Evolutionary conservation across 2,888 invertebrate species (phyloP).

Genomic region (Oasisia sp.): DNA sequence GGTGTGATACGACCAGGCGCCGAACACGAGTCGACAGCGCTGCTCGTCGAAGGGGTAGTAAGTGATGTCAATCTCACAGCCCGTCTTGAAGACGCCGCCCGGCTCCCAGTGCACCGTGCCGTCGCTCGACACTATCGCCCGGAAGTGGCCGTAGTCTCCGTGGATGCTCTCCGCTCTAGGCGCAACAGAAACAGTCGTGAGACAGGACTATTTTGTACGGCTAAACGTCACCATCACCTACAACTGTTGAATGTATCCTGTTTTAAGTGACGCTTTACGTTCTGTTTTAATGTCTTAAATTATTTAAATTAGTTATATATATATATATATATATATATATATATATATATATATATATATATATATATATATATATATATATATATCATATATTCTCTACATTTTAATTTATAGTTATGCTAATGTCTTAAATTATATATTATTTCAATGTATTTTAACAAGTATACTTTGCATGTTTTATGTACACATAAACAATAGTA

Average conservation of each 20-base stretch:
- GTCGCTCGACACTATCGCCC: conserved; percentile 40
- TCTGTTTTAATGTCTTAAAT: no score
- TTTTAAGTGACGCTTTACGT: no score
- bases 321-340: conserved; percentile 29
- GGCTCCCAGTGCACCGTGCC: conserved; percentile 47
- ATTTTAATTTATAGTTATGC: no score
- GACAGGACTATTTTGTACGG: background rate
- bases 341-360: conserved; percentile 21
- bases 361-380: conserved; percentile 19
- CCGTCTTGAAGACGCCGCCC: conserved; percentile 44
- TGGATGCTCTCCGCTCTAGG: conserved; percentile 46
- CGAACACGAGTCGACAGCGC: conserved; percentile 42
- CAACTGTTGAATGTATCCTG: no score
- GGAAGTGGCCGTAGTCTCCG: conserved; percentile 45
- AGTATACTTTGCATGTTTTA: no score
- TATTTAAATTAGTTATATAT: no score
- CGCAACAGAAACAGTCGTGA: background rate
- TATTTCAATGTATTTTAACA: no score
- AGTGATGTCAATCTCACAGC: conserved; percentile 48
- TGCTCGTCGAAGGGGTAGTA: conserved; percentile 47
- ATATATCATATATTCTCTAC: no score
- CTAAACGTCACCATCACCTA: no score
- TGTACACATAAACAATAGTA: no score
- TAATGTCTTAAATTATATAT: no score
- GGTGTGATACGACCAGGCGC: conserved; percentile 47